Conservation (phyloP, 2,797 vertebrate species). For the Mus spretus region DNA sequence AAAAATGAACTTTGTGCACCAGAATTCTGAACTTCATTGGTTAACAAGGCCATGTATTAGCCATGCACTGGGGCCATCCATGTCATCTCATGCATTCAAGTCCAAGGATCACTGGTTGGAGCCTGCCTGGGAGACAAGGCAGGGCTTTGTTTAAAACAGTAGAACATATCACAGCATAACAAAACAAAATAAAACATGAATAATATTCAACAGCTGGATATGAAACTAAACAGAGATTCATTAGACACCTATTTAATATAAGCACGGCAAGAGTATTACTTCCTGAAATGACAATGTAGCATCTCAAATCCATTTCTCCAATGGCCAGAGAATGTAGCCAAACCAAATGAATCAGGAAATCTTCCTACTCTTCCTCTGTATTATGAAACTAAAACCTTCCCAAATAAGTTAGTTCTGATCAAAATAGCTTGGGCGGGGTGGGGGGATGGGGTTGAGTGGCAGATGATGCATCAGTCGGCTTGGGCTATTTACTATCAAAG, state of each 20-base stretch:
- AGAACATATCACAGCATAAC: not conserved
- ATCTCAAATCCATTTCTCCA: conserved; percentile 43
- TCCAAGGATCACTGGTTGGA: not conserved
- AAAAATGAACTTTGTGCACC: not conserved
- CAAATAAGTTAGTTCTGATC: conserved; percentile 43
- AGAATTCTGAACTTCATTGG: not conserved
- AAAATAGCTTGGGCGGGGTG: conserved; percentile 1
- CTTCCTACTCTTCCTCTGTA: not conserved
- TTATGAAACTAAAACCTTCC: not conserved
- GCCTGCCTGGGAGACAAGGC: not conserved
- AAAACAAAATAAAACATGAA: not conserved
- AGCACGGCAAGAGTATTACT: not conserved
- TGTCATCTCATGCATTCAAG: not conserved
- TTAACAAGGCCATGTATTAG: conserved; percentile 46
- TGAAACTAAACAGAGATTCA: conserved; percentile 6
- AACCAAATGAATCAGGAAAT: conserved; percentile 17
- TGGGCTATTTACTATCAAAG: not conserved
- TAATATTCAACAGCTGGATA: conserved; percentile 9
- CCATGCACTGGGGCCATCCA: not conserved
- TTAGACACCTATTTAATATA: not conserved
- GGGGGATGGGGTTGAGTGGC: not conserved
- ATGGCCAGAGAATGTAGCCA: not conserved
- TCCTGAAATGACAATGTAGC: not conserved
- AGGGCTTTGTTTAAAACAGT: not conserved
- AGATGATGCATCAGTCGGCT: not conserved